Evolutionary conservation across 2,888 invertebrate genomes (phyloP).

Genomic region (Microctonus brassicae): DNA sequence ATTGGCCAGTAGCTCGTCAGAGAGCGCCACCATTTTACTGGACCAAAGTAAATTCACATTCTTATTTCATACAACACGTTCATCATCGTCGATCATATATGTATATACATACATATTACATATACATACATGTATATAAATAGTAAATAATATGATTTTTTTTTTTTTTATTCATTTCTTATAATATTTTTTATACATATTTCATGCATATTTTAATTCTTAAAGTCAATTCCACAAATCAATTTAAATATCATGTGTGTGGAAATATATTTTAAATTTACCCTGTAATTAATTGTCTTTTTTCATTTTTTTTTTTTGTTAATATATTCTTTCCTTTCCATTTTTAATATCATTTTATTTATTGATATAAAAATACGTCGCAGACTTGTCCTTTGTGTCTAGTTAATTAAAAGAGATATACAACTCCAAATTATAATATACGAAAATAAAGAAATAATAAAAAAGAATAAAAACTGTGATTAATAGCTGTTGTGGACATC

Average conservation of each 20-base stretch:
- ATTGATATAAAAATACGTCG: background rate
- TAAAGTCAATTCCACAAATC: background rate
- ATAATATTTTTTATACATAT: background rate
- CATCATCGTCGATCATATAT: background rate
- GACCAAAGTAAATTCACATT: slow-evolving; percentile 46
- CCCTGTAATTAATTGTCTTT: background rate
- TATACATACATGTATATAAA: too few relatives aligned
- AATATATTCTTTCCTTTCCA: background rate
- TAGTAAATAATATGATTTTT: too few relatives aligned
- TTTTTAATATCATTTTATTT: slow-evolving; percentile 2
- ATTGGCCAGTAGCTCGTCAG: slow-evolving; percentile 62
- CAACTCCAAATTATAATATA: slow-evolving; percentile 7
- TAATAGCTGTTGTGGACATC: slow-evolving; percentile 17
- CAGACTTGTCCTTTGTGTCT: slow-evolving; percentile 6
- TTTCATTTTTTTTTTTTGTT: background rate
- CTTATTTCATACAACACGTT: slow-evolving; percentile 19
- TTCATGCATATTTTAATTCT: background rate
- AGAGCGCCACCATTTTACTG: slow-evolving; percentile 60
- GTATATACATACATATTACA: too few relatives aligned
- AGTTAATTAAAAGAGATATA: slow-evolving; percentile 27
- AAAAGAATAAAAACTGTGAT: slow-evolving; percentile 4
- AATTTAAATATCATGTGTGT: background rate
- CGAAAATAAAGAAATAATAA: background rate
- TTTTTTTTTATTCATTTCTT: background rate
- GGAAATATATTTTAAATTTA: background rate